These are phyloP conservation scores for Centrocercus urophasianus DNA, from an alignment of 2,113 vertebrate species.

Conservation along the genomic window DNA sequence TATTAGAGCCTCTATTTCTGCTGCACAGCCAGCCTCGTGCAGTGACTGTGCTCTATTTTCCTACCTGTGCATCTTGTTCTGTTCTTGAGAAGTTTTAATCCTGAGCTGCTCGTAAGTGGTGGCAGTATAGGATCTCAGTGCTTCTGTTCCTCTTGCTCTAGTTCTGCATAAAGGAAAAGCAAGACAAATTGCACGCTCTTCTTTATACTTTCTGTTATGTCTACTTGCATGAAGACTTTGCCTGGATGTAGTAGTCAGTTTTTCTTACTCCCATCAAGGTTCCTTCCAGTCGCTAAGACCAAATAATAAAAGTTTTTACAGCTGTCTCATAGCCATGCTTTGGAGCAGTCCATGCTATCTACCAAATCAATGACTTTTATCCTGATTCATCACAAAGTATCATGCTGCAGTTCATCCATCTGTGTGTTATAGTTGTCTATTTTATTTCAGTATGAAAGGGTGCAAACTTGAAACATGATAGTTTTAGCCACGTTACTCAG, in stretches of 20 bases:
- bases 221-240: background rate
- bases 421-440: background rate
- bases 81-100: conserved; percentile 37
- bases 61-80: background rate
- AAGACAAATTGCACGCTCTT: background rate
- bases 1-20: background rate
- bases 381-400: background rate
- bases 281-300: background rate
- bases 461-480: background rate
- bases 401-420: background rate
- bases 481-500: background rate
- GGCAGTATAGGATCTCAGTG: background rate
- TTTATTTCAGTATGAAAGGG: background rate
- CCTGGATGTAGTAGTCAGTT: background rate
- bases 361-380: background rate
- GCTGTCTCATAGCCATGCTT: background rate
- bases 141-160: background rate
- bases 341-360: background rate
- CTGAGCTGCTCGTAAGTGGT: background rate
- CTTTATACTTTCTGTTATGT: background rate
- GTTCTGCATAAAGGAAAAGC: background rate
- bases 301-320: background rate
- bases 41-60: conserved; percentile 1
- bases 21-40: background rate
- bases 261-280: accelerated